Evolutionary conservation across 2,888 invertebrate species (phyloP).

Genomic region (Anodontia alba): DNA sequence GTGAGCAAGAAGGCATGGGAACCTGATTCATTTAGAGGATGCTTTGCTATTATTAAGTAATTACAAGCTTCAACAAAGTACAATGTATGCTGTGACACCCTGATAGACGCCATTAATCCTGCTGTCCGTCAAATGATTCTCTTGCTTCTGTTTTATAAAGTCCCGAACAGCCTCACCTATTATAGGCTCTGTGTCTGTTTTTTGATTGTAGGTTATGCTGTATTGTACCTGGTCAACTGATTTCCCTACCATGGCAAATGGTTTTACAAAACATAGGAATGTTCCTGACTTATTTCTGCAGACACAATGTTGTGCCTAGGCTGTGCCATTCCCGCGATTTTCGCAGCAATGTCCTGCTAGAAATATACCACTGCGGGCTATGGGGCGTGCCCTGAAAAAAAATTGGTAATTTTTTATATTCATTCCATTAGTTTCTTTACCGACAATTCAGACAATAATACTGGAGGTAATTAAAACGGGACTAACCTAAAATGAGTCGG

Average conservation of each 20-base stretch:
- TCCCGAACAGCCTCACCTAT: constrained; percentile 39
- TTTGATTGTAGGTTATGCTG: constrained; percentile 12
- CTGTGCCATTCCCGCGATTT: too few species aligned
- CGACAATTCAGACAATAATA: too few species aligned
- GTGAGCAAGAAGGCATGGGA: background rate
- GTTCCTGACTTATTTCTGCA: constrained; percentile 16
- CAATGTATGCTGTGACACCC: constrained; percentile 32
- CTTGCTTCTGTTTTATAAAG: constrained; percentile 32
- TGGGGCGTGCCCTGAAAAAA: too few species aligned
- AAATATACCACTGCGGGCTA: too few species aligned
- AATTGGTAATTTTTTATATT: too few species aligned
- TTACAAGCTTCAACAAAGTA: background rate
- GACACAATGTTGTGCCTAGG: too few species aligned
- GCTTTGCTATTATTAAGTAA: background rate
- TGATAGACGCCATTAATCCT: constrained; percentile 42
- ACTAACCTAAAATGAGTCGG: too few species aligned
- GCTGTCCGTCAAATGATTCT: constrained; percentile 42
- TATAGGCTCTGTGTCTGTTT: constrained; percentile 31
- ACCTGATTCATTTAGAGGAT: background rate
- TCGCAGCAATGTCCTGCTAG: too few species aligned
- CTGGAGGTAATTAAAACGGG: too few species aligned
- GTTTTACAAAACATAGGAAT: constrained; percentile 41
- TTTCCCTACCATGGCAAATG: constrained; percentile 24
- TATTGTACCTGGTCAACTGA: background rate
- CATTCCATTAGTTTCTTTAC: too few species aligned